Base-by-base conservation (phyloP, 37 sponge, comb jelly and placozoan species). In the Agelas oroides region DNA sequence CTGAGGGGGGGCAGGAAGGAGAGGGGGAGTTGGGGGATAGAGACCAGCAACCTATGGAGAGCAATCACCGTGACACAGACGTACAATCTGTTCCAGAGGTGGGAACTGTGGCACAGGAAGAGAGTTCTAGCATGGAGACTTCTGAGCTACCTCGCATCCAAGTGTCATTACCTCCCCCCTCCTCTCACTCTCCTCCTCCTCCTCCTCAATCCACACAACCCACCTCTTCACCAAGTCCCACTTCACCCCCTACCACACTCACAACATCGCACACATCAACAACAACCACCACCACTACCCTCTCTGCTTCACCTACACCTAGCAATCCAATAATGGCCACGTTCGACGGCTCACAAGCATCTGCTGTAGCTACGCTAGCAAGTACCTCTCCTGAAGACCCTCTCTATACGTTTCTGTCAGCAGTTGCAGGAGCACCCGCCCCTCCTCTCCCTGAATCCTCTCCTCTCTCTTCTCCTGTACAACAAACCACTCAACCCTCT, bases 391-490 rank as follows among this genome's bases (percentile, higher is more conserved):
- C 87, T 31, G 33, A 71, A 25, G 90, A 95, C 66, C 92, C 92
- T 15, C 80, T 95, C 56, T 89, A 95, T 84, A 91, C 87, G 1
- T 95, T 92, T 75, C 72, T 91, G 35, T 92, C 92, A 20, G 95
- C 95, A 11, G 76, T 95, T 38, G 95, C 83, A 27, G 82, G 95
- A 41, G 84, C 82, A 25, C 87, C 87, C 0, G 70, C 92, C 38
- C 92, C 95, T 1, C 89, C 95, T 25, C 65, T 81, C 63, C 62
- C 82, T 15, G 71, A 54, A 27, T 6, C 76, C 8, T 17, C 85
- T 14, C 33, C 76, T 0, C 32, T 24, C 15, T 14, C 70, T 23
- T 52, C 62, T 16, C 60, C 81, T 65, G 46, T 46, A 46, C 68
- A 38, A 53, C 14, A 46, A 16, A 20, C 69, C 67, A 39, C 81